These are phyloP conservation scores for Caenorhabditis sulstoni DNA, from an alignment of 2,888 invertebrate species.

Conservation along the genomic window DNA sequence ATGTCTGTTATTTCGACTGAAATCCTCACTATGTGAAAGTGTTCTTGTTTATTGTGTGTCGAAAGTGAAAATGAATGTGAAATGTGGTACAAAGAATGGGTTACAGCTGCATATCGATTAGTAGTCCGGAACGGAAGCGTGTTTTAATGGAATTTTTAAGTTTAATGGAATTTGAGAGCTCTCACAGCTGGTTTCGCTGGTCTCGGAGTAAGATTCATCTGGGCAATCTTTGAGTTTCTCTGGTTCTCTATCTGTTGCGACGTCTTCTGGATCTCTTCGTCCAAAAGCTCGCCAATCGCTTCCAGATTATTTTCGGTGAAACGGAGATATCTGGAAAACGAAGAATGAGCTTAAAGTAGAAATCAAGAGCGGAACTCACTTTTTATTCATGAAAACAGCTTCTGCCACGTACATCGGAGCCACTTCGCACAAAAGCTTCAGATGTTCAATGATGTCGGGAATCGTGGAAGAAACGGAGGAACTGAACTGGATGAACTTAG, in stretches of 20 bases:
- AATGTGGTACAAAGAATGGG: background rate
- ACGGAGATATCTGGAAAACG: slow-evolving; percentile 34
- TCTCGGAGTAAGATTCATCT: slow-evolving; percentile 33
- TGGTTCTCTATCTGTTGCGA: slow-evolving; percentile 17
- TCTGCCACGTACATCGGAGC: slow-evolving; percentile 40
- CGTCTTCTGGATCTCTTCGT: slow-evolving; percentile 21
- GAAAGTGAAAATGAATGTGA: no score
- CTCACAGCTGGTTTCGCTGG: slow-evolving; percentile 38
- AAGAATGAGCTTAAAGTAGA: no score
- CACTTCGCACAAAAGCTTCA: slow-evolving; percentile 44
- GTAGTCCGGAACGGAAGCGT: no score
- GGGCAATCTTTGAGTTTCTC: slow-evolving; percentile 12
- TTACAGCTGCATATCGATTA: no score
- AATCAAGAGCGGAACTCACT: slow-evolving; percentile 35
- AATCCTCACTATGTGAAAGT: no score
- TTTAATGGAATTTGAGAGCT: slow-evolving; percentile 9
- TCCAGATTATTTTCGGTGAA: slow-evolving; percentile 51
- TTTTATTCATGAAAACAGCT: slow-evolving; percentile 15
- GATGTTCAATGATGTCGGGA: slow-evolving; percentile 30
- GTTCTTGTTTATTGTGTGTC: no score
- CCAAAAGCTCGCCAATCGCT: slow-evolving; percentile 30
- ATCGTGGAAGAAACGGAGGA: slow-evolving; percentile 24
- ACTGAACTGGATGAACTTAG: slow-evolving; percentile 46
- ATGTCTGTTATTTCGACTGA: no score
- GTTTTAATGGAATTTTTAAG: no score